Evolutionary conservation across 2,888 invertebrate species (phyloP), one percentile per base, ranked within the genome.

Genomic region (Mimumesa dahlbomi): DNA sequence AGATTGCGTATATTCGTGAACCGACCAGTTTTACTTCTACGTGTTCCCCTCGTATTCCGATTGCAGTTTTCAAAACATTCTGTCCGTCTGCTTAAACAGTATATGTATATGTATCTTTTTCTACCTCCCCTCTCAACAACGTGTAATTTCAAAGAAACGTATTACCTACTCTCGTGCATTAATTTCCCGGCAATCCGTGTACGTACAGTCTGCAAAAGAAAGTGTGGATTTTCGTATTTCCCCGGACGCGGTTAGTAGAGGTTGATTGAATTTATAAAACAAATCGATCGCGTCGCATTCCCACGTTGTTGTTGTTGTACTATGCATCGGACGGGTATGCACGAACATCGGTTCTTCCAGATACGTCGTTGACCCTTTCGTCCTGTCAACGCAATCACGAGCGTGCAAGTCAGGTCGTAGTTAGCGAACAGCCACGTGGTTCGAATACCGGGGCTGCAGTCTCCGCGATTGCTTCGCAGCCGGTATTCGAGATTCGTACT

Each of bases 391-490:
- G 65, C 72, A 69, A 70, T 75, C 70, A 69, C 67, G 74, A 77
- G 52, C 67, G 73, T 65, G 49, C 69, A 53, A 65, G 73, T 36
- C 62, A 18, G 69, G 62, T 70, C 69, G 70, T 65, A 74, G 66
- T 59, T 66, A 54, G 63, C 19, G 52, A 59, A 63, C 46, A 59
- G 69, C 82, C 84, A 83, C 83, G 84, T 84, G 82, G 81, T 82
- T 82, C 63, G 81, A 84, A 84, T 83, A 81, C 84, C 82, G 73
- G 68, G 64, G 46, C 54, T 58, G 74, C 64, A 64, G 71, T 77
- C 52, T 50, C 62, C 56, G 49, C 65, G 65, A 67, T 62, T 40
- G 73, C 63, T 49, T 58, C 50, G 64, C 64, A 53, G 65, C 52
- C 62, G 79, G 79, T 72, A 78, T 76, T 79, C 74, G 74, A 69